Evolutionary conservation across 2,113 vertebrate genomes (phyloP).

Genomic region (Pantherophis guttatus): DNA sequence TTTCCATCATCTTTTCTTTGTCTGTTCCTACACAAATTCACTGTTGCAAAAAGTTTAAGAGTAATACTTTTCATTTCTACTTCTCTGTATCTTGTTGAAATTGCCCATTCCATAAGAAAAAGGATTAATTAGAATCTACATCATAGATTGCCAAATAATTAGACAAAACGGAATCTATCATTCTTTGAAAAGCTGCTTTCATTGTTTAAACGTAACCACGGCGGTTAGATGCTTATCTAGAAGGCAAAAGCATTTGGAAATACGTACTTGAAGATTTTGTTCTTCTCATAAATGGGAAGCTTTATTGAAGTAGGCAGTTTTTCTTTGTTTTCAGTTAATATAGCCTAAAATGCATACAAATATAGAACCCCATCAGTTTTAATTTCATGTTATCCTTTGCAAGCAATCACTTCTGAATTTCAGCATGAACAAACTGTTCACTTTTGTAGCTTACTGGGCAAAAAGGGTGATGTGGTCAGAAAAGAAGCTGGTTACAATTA

Average conservation of each 20-base stretch:
- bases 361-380: background rate
- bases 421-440: background rate
- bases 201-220: background rate
- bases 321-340: conserved; percentile 85
- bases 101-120: background rate
- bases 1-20: background rate
- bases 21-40: background rate
- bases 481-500: background rate
- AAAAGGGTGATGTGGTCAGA: background rate
- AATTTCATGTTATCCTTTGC: background rate
- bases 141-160: background rate
- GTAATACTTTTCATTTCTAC: background rate
- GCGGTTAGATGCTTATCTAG: background rate
- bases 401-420: background rate
- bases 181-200: background rate
- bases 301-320: conserved; percentile 74
- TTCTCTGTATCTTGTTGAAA: background rate
- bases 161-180: background rate
- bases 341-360: conserved; percentile 66
- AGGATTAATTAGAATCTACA: background rate
- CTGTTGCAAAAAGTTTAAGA: background rate
- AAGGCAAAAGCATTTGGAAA: conserved; percentile 9
- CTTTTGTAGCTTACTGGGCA: background rate
- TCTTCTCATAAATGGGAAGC: conserved; percentile 55
- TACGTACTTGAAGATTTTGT: conserved; percentile 84